phyloP scores from a whole-genome alignment of 1,140 invertebrate species.

The Diachasma alloeum region DNA sequence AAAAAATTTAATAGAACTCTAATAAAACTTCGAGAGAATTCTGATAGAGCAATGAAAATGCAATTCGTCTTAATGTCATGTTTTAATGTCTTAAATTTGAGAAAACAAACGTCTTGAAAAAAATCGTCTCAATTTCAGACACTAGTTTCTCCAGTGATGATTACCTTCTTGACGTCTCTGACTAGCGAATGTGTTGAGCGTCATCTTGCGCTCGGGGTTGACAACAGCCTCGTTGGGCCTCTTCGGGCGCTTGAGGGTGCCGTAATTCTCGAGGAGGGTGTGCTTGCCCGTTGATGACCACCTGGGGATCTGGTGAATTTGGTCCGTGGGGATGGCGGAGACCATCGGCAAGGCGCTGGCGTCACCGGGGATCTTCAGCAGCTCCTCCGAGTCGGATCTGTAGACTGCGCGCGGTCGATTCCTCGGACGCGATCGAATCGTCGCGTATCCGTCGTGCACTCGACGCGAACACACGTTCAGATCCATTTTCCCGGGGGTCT shows the following conservation, averaged over 20 bases:
- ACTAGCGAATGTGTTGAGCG: constrained; percentile 51
- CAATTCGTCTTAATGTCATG: too few species aligned
- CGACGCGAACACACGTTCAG: constrained; percentile 66
- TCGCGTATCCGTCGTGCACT: constrained; percentile 83
- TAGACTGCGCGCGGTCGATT: constrained; percentile 51
- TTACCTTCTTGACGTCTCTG: constrained; percentile 5
- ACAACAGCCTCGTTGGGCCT: constrained; percentile 17
- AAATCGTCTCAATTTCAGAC: too few species aligned
- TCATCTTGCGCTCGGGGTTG: constrained; percentile 29
- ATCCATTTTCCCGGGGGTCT: constrained; percentile 44
- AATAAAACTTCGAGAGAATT: too few species aligned
- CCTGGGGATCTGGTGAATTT: constrained; percentile 39
- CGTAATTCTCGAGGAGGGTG: constrained; percentile 49
- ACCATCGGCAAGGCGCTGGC: constrained; percentile 42
- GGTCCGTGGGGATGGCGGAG: constrained; percentile 35
- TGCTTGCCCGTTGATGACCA: constrained; percentile 38
- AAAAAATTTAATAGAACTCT: too few species aligned
- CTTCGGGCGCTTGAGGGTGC: constrained; percentile 35
- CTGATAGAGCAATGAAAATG: too few species aligned
- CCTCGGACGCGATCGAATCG: constrained; percentile 70
- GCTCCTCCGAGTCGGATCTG: constrained; percentile 54
- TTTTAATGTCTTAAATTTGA: too few species aligned
- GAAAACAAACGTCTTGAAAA: too few species aligned
- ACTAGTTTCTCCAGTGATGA: too few species aligned
- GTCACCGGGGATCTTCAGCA: constrained; percentile 44